phyloP scores from a whole-genome alignment of 2,888 invertebrate genomes.

The Adineta ricciae region DNA sequence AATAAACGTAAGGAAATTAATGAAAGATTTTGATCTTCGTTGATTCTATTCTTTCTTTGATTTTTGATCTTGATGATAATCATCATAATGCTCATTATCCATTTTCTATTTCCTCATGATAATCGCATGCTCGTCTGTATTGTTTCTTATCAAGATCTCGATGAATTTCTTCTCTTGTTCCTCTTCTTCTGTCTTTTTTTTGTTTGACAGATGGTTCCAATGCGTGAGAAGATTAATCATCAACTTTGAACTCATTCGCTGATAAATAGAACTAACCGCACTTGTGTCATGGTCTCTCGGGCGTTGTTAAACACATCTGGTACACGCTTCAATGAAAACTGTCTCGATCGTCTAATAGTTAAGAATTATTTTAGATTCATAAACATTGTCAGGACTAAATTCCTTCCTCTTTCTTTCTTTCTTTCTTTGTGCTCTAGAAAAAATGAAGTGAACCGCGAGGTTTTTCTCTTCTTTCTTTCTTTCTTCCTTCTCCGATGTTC shows the following conservation, averaged over 20 bases:
- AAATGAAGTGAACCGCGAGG: not conserved
- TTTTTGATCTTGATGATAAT: not conserved
- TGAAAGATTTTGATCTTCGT: not conserved
- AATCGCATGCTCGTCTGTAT: not conserved
- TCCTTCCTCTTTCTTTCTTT: too few relatives aligned
- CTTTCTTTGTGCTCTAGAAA: not conserved
- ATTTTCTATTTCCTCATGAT: not conserved
- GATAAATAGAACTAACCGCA: not conserved
- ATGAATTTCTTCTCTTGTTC: not conserved
- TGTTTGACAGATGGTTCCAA: slow-evolving; percentile 7
- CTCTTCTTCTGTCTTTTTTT: not conserved
- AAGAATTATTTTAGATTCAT: not conserved
- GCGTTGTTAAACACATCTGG: slow-evolving; percentile 5
- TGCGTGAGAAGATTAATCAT: slow-evolving; percentile 3
- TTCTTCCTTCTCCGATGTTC: not conserved
- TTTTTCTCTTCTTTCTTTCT: not conserved
- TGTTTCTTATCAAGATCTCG: not conserved
- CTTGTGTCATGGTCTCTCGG: not conserved
- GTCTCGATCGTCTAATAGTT: not conserved
- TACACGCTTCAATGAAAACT: not conserved
- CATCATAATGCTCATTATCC: not conserved
- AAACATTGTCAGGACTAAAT: not conserved
- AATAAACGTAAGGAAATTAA: not conserved
- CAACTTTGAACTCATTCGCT: not conserved
- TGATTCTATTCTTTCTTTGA: not conserved